Conservation (phyloP, 2,888 invertebrate genomes). For the Junonia oenone region DNA sequence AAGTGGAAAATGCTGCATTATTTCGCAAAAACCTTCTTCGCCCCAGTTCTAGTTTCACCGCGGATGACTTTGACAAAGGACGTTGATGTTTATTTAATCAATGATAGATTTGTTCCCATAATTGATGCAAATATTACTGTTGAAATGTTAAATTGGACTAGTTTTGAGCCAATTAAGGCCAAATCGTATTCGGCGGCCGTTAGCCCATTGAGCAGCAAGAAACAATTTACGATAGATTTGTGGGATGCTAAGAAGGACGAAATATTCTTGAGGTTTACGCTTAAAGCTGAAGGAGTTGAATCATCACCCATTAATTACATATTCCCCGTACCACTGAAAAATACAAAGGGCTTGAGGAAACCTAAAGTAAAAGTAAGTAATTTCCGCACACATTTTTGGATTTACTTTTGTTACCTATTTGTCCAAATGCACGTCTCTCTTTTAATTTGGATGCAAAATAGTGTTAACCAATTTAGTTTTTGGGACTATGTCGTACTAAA, state of each 20-base stretch:
- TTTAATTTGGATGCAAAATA: too few relatives aligned
- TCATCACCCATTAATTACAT: conserved; percentile 83
- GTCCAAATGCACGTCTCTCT: too few relatives aligned
- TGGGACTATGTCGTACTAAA: too few relatives aligned
- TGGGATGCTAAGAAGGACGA: conserved; percentile 46
- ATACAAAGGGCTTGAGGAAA: conserved; percentile 65
- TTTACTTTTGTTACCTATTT: too few relatives aligned
- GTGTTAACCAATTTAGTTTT: too few relatives aligned
- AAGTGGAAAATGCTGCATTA: conserved; percentile 95
- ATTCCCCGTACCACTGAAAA: conserved; percentile 81
- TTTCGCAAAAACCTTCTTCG: conserved; percentile 91
- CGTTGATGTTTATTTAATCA: conserved; percentile 82
- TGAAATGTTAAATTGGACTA: conserved; percentile 81
- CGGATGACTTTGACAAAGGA: conserved; percentile 69
- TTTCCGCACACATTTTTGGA: too few relatives aligned
- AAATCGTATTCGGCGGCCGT: conserved; percentile 42
- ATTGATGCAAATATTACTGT: conserved; percentile 70
- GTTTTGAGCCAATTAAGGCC: conserved; percentile 55
- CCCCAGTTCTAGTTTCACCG: conserved; percentile 85
- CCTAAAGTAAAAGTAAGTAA: conserved; percentile 78
- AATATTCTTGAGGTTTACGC: conserved; percentile 65
- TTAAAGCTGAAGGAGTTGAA: conserved; percentile 63
- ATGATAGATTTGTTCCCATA: conserved; percentile 78
- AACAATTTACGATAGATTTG: conserved; percentile 45
- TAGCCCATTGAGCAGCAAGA: conserved; percentile 44